phyloP scores from a whole-genome alignment of 2,797 vertebrate genomes.

The Muscicapa comitata region DNA sequence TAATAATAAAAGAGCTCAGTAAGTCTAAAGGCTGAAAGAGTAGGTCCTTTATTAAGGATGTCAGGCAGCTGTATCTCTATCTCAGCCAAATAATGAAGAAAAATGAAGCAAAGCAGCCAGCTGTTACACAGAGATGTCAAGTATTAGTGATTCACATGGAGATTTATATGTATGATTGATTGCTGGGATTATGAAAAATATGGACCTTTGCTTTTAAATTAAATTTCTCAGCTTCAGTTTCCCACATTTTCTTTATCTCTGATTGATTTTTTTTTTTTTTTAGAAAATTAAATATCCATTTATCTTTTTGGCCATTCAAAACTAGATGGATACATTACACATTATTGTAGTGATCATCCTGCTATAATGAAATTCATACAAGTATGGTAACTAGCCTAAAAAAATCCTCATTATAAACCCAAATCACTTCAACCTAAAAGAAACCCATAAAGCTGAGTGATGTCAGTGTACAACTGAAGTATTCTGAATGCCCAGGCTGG shows the following conservation, averaged over 20 bases:
- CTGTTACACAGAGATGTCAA: neutral
- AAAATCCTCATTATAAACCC: neutral
- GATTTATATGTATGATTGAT: neutral
- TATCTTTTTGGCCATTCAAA: neutral
- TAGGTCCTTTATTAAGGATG: neutral
- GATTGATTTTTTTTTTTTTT: neutral
- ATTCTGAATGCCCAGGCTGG: neutral
- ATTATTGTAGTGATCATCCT: neutral
- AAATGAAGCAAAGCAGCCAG: neutral
- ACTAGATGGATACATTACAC: neutral
- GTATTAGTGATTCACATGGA: neutral
- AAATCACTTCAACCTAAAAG: neutral
- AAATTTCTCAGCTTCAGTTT: neutral
- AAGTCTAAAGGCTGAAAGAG: neutral
- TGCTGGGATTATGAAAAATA: neutral
- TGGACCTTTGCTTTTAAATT: neutral
- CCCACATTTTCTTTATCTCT: neutral
- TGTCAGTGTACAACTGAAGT: neutral
- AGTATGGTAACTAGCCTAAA: neutral
- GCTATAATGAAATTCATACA: neutral
- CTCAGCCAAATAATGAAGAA: neutral
- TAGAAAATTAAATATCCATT: neutral
- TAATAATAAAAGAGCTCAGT: neutral
- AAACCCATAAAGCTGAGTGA: neutral
- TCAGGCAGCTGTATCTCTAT: neutral